Percentiles rank a stretch among this genome's conserved stretches.
These are phyloP conservation scores for Danaus chrysippus DNA, from an alignment of 2,888 invertebrate species.

Conservation along the genomic window DNA sequence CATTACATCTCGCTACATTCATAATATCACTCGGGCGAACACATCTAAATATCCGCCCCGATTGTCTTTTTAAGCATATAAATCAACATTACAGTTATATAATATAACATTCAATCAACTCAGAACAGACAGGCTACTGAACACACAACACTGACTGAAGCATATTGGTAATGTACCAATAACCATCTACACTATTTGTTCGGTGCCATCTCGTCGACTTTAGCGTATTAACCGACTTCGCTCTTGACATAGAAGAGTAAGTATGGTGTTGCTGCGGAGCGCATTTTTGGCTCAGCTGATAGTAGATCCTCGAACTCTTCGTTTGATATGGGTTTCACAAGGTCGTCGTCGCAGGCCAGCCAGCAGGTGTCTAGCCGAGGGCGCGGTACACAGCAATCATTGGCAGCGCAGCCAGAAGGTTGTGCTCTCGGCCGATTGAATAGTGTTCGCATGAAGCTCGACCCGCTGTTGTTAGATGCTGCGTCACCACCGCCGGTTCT, in stretches of 20 bases:
- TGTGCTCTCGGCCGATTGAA: conserved; percentile 52
- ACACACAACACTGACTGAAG: conserved; percentile 1
- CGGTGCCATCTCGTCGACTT: conserved; percentile 9
- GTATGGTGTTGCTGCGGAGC: conserved; percentile 91
- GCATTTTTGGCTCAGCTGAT: conserved; percentile 83
- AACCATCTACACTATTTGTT: conserved; percentile 15
- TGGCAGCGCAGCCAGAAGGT: conserved; percentile 66
- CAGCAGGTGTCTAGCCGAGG: conserved; percentile 76
- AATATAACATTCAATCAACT: conserved; percentile 13
- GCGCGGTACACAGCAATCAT: conserved; percentile 77
- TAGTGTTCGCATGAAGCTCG: conserved; percentile 66
- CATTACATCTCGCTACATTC: conserved; percentile 51
- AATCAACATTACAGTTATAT: conserved; percentile 21
- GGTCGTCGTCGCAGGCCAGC: conserved; percentile 94
- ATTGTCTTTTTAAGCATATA: conserved; percentile 59
- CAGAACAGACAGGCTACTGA: conserved; percentile 9
- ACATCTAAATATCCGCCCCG: conserved; percentile 42
- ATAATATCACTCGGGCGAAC: conserved; percentile 65
- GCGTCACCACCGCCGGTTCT: conserved; percentile 41
- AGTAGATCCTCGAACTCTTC: conserved; percentile 89
- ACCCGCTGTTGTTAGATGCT: conserved; percentile 40
- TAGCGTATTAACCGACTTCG: conserved; percentile 63
- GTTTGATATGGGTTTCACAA: conserved; percentile 86
- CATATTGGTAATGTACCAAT: conserved; percentile 22
- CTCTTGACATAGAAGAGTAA: conserved; percentile 89